A percentile compares a stretch with the other conserved stretches of the same genome.
phyloP scores from a whole-genome alignment of 2,797 vertebrate genomes.

The Lacerta bilineata region DNA sequence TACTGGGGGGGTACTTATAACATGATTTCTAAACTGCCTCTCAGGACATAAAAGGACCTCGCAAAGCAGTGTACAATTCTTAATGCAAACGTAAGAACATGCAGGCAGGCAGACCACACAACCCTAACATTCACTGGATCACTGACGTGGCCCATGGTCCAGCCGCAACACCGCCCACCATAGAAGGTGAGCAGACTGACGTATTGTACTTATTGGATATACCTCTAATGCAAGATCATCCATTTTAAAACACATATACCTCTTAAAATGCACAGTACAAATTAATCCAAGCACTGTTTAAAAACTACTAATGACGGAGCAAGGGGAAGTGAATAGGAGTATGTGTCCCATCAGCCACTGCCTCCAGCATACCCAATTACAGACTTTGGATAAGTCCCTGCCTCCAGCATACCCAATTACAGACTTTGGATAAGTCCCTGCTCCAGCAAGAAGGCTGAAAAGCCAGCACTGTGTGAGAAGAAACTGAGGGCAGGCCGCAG shows the following conservation, averaged over 20 bases:
- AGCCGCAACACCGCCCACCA: too few species aligned
- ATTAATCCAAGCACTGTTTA: neutral
- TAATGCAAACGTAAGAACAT: neutral
- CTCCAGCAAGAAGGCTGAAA: neutral
- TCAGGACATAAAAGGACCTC: neutral
- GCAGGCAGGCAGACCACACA: too few species aligned
- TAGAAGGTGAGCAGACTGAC: too few species aligned
- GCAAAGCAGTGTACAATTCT: neutral
- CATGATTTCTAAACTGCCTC: neutral
- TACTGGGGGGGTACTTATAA: neutral
- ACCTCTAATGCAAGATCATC: too few species aligned
- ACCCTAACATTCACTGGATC: too few species aligned
- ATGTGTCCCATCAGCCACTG: neutral
- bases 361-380: neutral
- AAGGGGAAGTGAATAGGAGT: neutral
- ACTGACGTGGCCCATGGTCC: too few species aligned
- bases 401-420: neutral
- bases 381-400: neutral
- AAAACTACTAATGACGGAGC: neutral
- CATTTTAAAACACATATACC: neutral
- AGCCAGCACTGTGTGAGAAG: neutral
- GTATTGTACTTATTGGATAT: too few species aligned
- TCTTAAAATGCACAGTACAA: slow-evolving; percentile 1
- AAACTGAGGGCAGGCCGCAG: too few species aligned
- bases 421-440: neutral